Evolutionary conservation across 2,888 invertebrate genomes (phyloP).

Genomic region (Plagodis pulveraria): DNA sequence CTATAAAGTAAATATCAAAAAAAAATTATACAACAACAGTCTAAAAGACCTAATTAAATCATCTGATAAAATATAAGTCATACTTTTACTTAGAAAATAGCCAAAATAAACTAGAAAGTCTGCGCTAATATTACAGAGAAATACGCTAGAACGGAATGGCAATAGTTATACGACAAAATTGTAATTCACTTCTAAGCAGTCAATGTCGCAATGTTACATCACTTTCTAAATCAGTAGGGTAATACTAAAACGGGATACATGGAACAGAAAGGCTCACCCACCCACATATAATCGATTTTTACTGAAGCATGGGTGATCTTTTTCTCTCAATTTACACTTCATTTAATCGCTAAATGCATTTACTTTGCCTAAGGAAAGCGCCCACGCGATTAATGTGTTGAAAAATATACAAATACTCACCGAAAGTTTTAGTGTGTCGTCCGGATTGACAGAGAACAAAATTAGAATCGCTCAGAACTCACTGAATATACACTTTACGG

Average conservation of each 20-base stretch:
- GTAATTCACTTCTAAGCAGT: constrained; percentile 51
- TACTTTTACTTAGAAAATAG: constrained; percentile 60
- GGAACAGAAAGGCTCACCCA: constrained; percentile 63
- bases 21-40: constrained; percentile 5
- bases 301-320: constrained; percentile 54
- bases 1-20: constrained; percentile 14
- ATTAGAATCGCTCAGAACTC: constrained; percentile 78
- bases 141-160: constrained; percentile 56
- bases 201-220: constrained; percentile 66
- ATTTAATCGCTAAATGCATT: constrained; percentile 44
- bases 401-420: constrained; percentile 70
- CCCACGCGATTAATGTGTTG: constrained; percentile 39
- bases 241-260: constrained; percentile 65
- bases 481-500: constrained; percentile 72
- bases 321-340: constrained; percentile 38
- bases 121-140: constrained; percentile 52
- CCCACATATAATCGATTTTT: constrained; percentile 84
- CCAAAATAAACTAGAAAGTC: constrained; percentile 49
- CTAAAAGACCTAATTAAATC: constrained; percentile 1
- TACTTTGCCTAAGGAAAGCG: constrained; percentile 36
- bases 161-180: constrained; percentile 61
- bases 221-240: constrained; percentile 66
- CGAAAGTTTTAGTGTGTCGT: constrained; percentile 67
- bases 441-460: constrained; percentile 74
- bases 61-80: constrained; percentile 3